Evolutionary conservation across 2,113 vertebrate genomes (phyloP).

Genomic region (Spheniscus mendiculus): DNA sequence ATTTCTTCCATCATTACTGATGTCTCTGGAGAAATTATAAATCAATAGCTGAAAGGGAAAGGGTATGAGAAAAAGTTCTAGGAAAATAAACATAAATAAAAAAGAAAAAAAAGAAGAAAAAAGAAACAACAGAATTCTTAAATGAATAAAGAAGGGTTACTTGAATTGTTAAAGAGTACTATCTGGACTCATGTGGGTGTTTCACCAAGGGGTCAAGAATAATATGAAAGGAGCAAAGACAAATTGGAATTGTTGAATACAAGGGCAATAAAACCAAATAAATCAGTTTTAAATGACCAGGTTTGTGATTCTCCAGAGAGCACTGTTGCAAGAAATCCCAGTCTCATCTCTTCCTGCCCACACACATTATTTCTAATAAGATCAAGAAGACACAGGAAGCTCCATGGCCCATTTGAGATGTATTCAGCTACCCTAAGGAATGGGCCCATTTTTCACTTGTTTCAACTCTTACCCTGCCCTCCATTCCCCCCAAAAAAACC

Average conservation of each 20-base stretch:
- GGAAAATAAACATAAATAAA: not conserved
- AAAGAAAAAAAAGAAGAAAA: not conserved
- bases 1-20: constrained; percentile 16
- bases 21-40: constrained; percentile 42
- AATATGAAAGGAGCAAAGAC: constrained; percentile 63
- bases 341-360: constrained; percentile 19
- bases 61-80: constrained; percentile 40
- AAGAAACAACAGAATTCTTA: not conserved
- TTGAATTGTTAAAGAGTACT: constrained; percentile 26
- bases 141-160: constrained; percentile 25
- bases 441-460: not conserved
- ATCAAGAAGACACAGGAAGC: constrained; percentile 11
- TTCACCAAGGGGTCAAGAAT: constrained; percentile 49
- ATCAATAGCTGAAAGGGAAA: constrained; percentile 37
- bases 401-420: not conserved
- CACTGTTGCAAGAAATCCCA: constrained; percentile 23
- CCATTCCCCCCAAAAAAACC: rapidly evolving
- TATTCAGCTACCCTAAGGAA: not conserved
- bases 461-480: not conserved
- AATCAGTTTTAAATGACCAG: constrained; percentile 64
- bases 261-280: constrained; percentile 53
- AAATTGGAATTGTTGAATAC: constrained; percentile 35
- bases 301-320: constrained; percentile 47
- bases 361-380: constrained; percentile 48
- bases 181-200: constrained; percentile 51